Base-by-base conservation (phyloP, 2,797 vertebrate genomes). In the Eulemur coronatus region DNA sequence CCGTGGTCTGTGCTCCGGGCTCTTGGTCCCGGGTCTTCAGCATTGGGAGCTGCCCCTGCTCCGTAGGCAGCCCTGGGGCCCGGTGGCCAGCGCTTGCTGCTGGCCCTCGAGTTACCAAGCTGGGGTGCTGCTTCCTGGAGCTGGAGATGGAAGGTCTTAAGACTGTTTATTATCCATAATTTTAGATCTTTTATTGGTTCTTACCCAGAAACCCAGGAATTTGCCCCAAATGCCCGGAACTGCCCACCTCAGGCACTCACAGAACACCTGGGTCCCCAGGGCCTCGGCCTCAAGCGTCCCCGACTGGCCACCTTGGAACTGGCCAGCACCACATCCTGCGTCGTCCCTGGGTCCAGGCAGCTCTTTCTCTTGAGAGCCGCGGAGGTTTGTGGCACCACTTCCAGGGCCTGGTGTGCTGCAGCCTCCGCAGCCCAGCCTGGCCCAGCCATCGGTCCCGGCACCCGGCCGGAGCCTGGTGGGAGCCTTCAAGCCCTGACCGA, bases 291-390 rank as follows among this genome's bases (percentile, higher is more conserved):
- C 4, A 7, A 8, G 13, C 9, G 10, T 18, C 41, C 65, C 28
- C 43, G 7, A 20, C 30, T 5, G 35, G 12, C 35, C 24, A 33
- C 5, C 11, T 33, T 0, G 30, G 12, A 50, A 52, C 8, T 2
- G 48, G 30, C 30, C 26, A 55, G 38, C 0, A 4, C 72, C 22
- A 3, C 3, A 0, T 14, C 72, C 0, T 0, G 30, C 9, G 3
- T n/a, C 6, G 30, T 15, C 76, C 28, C 38, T 43, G 0, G 0
- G 15, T 38, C 30, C 48, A n/a, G 15, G 30, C 67, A 22, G 65
- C 65, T 70, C 4, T 75, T 73, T 30, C 43, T 48, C 17, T 20
- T 33, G 9, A 48, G 73, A 76, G 72, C 28, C 1, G 2, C 18
- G 7, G 33, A 9, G 20, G 41, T 24, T 3, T 43, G 18, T 38